A percentile compares a stretch with the other conserved stretches of the same genome.
These are phyloP conservation scores for Acanthiza pusilla DNA, from an alignment of 2,797 vertebrate genomes.

Conservation along the genomic window DNA sequence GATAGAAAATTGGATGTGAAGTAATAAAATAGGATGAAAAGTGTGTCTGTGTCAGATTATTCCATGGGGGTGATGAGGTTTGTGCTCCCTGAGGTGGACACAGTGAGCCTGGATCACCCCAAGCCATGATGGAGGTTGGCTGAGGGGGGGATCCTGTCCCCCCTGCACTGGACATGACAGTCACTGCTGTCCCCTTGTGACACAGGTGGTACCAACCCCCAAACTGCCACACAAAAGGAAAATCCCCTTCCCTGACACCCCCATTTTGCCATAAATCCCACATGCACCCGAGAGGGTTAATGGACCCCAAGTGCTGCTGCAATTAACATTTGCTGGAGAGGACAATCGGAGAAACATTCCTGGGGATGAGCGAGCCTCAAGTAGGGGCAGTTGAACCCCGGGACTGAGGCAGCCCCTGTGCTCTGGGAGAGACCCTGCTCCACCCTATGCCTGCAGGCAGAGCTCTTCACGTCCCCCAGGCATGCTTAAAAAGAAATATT, in stretches of 20 bases:
- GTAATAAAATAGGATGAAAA: not conserved
- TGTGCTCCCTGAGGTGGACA: not conserved
- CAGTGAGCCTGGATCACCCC: not conserved
- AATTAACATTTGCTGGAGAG: not conserved
- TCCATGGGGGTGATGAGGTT: rapidly evolving
- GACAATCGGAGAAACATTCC: not conserved
- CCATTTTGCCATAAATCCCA: rapidly evolving
- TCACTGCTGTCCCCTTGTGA: not conserved
- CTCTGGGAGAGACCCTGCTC: not conserved
- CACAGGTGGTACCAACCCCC: not conserved
- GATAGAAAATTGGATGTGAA: not conserved
- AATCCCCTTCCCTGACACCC: not conserved
- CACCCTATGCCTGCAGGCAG: rapidly evolving
- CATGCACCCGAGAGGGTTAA: not conserved
- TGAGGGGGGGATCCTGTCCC: not conserved
- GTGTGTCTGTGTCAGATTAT: rapidly evolving
- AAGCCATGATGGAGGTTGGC: not conserved
- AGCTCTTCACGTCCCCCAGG: rapidly evolving
- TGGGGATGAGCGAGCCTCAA: too few relatives aligned
- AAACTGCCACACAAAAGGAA: not conserved
- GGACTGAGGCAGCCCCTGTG: too few relatives aligned
- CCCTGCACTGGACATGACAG: rapidly evolving
- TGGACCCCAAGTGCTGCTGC: not conserved
- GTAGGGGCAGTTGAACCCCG: rapidly evolving
- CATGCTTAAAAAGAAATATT: not conserved